Evolutionary conservation across 2,888 invertebrate species (phyloP).

Genomic region (Branchipolynoe longqiensis): DNA sequence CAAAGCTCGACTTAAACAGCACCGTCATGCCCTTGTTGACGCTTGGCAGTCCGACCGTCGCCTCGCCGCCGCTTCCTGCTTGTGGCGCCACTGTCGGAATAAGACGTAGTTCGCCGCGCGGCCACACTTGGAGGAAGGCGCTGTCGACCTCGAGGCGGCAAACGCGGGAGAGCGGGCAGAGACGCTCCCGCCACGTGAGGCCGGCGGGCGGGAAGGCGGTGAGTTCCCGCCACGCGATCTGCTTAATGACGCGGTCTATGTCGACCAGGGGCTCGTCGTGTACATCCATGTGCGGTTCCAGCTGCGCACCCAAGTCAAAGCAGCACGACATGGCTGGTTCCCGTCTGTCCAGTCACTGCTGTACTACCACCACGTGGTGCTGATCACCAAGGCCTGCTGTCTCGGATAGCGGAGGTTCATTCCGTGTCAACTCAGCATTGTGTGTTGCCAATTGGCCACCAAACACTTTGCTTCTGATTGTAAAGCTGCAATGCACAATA

Average conservation of each 20-base stretch:
- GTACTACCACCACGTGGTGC: too few species aligned
- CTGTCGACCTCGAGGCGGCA: not conserved
- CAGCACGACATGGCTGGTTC: too few species aligned
- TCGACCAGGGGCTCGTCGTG: conserved; percentile 3
- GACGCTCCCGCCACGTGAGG: not conserved
- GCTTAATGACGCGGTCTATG: not conserved
- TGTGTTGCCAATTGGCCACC: too few species aligned
- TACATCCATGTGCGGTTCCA: not conserved
- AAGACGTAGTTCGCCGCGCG: not conserved
- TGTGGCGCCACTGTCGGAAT: not conserved
- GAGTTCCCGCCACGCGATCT: not conserved
- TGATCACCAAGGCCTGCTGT: too few species aligned
- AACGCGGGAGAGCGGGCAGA: not conserved
- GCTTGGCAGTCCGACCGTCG: not conserved
- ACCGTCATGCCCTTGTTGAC: not conserved
- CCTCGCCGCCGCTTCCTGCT: not conserved
- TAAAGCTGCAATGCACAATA: too few species aligned
- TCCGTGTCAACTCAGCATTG: too few species aligned
- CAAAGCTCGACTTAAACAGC: conserved; percentile 11
- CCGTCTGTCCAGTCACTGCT: too few species aligned
- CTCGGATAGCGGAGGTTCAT: too few species aligned
- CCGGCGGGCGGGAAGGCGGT: not conserved
- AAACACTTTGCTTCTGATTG: too few species aligned
- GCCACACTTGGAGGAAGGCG: not conserved
- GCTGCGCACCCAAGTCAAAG: not conserved